These are phyloP conservation scores for Pongo pygmaeus DNA, from an alignment of 2,113 vertebrate genomes.

Conservation along the genomic window DNA sequence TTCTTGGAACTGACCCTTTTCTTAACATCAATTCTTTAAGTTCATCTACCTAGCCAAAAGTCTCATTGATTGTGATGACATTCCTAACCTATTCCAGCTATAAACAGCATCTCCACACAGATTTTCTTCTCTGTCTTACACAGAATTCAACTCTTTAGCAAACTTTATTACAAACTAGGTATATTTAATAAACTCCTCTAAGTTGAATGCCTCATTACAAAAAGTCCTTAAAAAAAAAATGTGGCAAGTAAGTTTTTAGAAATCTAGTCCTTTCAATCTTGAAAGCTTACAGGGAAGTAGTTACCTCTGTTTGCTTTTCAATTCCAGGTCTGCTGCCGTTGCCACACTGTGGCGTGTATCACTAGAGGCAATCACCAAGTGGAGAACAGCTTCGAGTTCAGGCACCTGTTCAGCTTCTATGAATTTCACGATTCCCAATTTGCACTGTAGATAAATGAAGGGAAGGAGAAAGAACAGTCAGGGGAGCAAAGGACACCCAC, in stretches of 20 bases:
- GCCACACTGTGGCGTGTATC: constrained; percentile 97
- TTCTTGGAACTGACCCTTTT: not conserved
- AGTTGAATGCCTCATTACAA: not conserved
- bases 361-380: constrained; percentile 96
- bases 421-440: constrained; percentile 98
- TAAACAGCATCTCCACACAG: constrained; percentile 15
- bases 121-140: constrained; percentile 5
- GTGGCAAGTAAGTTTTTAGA: not conserved
- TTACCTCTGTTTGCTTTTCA: constrained; percentile 98
- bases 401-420: constrained; percentile 97
- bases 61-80: not conserved
- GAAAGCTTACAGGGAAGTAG: not conserved
- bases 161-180: constrained; percentile 1
- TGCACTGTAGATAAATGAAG: constrained; percentile 88
- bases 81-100: not conserved
- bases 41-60: not conserved
- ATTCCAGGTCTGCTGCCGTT: constrained; percentile 96
- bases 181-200: not conserved
- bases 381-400: constrained; percentile 95
- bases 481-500: not conserved
- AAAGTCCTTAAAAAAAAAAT: not conserved
- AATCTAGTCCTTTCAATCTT: not conserved
- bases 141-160: not conserved
- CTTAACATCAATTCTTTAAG: not conserved
- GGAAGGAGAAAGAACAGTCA: not conserved